Conservation (phyloP, 2,113 vertebrate species). For the Mobula hypostoma region DNA sequence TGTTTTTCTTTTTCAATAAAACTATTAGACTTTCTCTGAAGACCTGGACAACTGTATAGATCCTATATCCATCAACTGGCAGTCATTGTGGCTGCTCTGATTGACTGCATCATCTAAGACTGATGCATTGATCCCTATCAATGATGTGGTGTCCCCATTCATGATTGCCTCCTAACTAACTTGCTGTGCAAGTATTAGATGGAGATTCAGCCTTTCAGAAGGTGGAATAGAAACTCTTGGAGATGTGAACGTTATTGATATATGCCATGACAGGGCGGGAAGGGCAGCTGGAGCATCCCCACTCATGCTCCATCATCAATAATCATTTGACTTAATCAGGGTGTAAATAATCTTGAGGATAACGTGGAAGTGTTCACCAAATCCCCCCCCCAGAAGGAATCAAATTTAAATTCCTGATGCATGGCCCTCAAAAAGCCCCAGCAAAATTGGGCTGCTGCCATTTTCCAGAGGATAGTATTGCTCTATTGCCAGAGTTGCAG, state of each 20-base stretch:
- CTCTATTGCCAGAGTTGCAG: neutral
- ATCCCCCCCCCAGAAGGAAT: too few relatives aligned
- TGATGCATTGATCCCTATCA: neutral
- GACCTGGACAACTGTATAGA: neutral
- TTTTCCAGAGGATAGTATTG: neutral
- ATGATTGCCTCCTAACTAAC: neutral
- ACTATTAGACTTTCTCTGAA: neutral
- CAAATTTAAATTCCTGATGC: too few relatives aligned
- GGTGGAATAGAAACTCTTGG: neutral
- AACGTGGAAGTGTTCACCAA: too few relatives aligned
- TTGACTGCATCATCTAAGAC: neutral
- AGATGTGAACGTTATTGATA: neutral
- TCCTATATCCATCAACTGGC: neutral
- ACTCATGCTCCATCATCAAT: too few relatives aligned
- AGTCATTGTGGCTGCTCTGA: neutral
- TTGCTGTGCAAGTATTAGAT: neutral
- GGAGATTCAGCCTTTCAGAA: neutral
- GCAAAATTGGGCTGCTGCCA: neutral
- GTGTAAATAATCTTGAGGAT: too few relatives aligned
- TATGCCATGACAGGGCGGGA: too few relatives aligned
- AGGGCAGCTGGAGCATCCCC: too few relatives aligned
- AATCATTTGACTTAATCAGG: too few relatives aligned
- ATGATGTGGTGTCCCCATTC: neutral
- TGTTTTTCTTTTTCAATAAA: neutral
- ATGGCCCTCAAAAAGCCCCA: neutral